A percentile compares a stretch with the other conserved stretches of the same genome.
Evolutionary conservation across 64 coral and sea anemone genomes (phyloP).

Genomic region (Trachythela sp.): DNA sequence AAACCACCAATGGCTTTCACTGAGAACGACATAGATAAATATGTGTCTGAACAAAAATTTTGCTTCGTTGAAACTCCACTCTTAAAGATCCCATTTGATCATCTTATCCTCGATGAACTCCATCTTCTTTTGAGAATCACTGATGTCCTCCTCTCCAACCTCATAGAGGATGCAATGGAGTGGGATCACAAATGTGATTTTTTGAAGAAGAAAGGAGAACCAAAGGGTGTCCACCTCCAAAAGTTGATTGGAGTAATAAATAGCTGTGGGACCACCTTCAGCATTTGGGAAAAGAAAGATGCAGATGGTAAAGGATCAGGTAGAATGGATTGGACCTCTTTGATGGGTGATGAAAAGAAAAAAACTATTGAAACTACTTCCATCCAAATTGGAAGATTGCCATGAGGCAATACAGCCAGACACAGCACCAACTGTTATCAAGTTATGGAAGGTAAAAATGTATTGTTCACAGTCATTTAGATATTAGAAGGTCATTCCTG

Average conservation of each 20-base stretch:
- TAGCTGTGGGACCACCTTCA: slow-evolving; percentile 60
- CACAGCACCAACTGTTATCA: not conserved
- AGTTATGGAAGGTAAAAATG: slow-evolving; percentile 35
- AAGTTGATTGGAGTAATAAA: no score
- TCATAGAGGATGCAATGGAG: no score
- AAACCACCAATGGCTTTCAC: not conserved
- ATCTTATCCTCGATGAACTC: slow-evolving; percentile 54
- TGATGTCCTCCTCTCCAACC: no score
- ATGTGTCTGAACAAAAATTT: not conserved
- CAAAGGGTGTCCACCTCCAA: not conserved
- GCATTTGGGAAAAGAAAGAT: slow-evolving; percentile 66
- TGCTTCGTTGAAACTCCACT: no score
- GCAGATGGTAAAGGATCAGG: slow-evolving; percentile 56
- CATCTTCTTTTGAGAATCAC: slow-evolving; percentile 51
- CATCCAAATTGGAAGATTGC: not conserved
- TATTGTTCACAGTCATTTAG: not conserved
- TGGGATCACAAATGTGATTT: slow-evolving; percentile 42
- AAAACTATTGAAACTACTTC: not conserved
- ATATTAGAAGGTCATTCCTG: no score
- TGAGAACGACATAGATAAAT: not conserved
- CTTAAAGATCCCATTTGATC: slow-evolving; percentile 18
- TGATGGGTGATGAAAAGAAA: slow-evolving; percentile 64
- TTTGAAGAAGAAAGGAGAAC: slow-evolving; percentile 19
- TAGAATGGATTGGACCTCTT: no score
- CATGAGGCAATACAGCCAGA: slow-evolving; percentile 10